Base-by-base conservation (phyloP, 2,797 vertebrate species). In the Poecile montanus region DNA sequence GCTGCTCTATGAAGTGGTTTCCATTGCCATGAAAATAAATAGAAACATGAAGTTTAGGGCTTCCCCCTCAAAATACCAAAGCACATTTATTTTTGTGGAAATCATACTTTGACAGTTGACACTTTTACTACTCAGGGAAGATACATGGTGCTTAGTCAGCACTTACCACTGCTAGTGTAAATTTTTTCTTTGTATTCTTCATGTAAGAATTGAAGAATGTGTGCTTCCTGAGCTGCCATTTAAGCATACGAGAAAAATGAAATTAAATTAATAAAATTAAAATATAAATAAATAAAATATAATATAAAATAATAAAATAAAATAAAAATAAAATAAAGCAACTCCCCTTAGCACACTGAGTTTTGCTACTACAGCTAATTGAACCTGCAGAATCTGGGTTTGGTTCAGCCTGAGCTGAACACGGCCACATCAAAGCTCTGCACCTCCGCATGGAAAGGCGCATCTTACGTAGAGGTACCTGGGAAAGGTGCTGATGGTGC, bases 171-270 rank as follows among this genome's bases (percentile, higher is more conserved):
- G 96, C 90, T 95, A 74, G 44, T 48, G n/a, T 75, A 85, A 95
- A 92, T 97, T 97, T 97, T 93, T 93, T 94, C 82, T 96, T 93
- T 74, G 94, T 88, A 73, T 94, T 83, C 88, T 91, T 97, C 95
- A 97, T 79, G 91, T 75, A 67, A 95, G 89, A 88, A 79, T 5
- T 87, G 56, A 91, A 95, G 97, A 96, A 92, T 20, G 44, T 63
- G 51, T 91, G 81, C 76, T 96, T 96, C 95, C 94, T 86, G 85
- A 97, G 91, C 94, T 94, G 95, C 88, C 96, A 83, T 82, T 96
- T 95, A 94, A 96, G 94, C 92, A 75, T 10, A 88, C 47, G 45
- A 40, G 38, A 88, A 21, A 51, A 96, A 96, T 89, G 30, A n/a
- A 44, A 44, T 32, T 6, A 44, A 63, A 61, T 29, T 20, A 54